These are phyloP conservation scores for Amphilophus citrinellus DNA, from an alignment of 2,113 vertebrate species.

Conservation along the genomic window DNA sequence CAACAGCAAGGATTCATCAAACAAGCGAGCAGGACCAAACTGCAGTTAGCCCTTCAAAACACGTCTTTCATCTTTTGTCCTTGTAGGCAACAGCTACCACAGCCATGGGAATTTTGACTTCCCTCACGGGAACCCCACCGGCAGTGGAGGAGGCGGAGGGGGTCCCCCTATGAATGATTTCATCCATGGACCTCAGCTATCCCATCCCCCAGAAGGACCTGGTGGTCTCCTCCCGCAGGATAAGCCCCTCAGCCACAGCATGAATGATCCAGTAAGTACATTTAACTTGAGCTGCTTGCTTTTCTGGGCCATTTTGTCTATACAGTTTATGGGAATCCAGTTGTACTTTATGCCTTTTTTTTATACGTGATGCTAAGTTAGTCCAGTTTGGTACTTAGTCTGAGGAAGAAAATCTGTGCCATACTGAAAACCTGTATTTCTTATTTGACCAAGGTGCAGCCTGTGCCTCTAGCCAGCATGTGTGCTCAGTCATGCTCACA, in stretches of 20 bases:
- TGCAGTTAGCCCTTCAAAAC: not conserved
- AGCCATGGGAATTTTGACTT: slow-evolving; percentile 97
- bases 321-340: not conserved
- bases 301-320: too few relatives aligned
- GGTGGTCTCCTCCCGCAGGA: slow-evolving; percentile 92
- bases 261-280: slow-evolving; percentile 94
- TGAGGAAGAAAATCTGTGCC: not conserved
- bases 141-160: slow-evolving; percentile 79
- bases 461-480: slow-evolving; percentile 58
- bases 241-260: slow-evolving; percentile 94
- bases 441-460: slow-evolving; percentile 46
- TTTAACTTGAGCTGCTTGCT: not conserved
- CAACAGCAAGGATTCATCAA: slow-evolving; percentile 16
- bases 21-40: not conserved
- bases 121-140: slow-evolving; percentile 90
- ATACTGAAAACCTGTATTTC: slow-evolving; percentile 28
- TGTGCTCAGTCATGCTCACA: slow-evolving; percentile 71
- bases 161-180: slow-evolving; percentile 95
- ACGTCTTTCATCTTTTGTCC: slow-evolving; percentile 48
- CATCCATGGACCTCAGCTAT: slow-evolving; percentile 97
- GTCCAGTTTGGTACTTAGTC: not conserved
- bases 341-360: not conserved
- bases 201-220: slow-evolving; percentile 95
- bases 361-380: not conserved
- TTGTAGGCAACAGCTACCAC: slow-evolving; percentile 95